phyloP scores from a whole-genome alignment of 2,797 vertebrate species.

The Liparis tanakae region DNA sequence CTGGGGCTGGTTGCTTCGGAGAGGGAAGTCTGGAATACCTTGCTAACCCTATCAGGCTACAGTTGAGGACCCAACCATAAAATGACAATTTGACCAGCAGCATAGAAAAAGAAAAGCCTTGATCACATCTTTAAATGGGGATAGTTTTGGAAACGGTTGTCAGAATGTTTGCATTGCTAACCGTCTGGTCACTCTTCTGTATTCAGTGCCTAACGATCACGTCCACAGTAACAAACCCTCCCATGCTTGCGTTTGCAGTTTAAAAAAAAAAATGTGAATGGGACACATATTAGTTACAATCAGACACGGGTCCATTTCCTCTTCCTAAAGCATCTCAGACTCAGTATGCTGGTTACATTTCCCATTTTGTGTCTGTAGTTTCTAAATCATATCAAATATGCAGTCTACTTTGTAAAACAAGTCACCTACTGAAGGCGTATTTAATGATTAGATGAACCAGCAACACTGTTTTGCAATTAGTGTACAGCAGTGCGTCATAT shows the following conservation, averaged over 20 bases:
- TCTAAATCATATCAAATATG: constrained; percentile 5
- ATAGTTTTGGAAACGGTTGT: no score
- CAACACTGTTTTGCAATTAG: not conserved
- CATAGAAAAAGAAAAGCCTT: not conserved
- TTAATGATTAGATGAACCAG: not conserved
- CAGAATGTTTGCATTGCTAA: no score
- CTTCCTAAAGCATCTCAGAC: not conserved
- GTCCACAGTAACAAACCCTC: not conserved
- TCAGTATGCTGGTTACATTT: constrained; percentile 12
- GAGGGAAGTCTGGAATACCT: not conserved
- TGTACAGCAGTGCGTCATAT: constrained; percentile 1
- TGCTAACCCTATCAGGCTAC: not conserved
- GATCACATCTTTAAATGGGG: not conserved
- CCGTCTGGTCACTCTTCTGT: not conserved
- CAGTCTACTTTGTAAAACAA: not conserved
- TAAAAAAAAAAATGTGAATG: not conserved
- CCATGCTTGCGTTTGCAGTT: not conserved
- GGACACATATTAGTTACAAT: constrained; percentile 19
- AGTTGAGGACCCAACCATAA: not conserved
- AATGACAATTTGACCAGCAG: not conserved
- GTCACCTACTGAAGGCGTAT: not conserved
- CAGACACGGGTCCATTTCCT: not conserved
- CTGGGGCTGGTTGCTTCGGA: not conserved
- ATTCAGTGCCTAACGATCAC: not conserved
- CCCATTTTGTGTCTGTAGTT: not conserved